These are phyloP conservation scores for Monochamus alternatus DNA, from an alignment of 2,888 invertebrate species.

Conservation along the genomic window DNA sequence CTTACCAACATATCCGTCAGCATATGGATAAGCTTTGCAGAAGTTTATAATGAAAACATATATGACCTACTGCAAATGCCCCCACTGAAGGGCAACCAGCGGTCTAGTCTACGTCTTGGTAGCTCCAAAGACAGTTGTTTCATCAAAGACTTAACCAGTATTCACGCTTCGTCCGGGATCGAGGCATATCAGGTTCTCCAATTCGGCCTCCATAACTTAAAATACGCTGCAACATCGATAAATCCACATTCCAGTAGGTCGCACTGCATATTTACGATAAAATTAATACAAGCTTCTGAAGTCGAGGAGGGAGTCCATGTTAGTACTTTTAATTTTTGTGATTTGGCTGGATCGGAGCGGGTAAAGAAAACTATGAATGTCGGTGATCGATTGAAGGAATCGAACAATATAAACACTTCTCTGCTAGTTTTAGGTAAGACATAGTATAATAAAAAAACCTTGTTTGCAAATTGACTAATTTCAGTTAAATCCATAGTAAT, in stretches of 20 bases:
- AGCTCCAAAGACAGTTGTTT: conserved; percentile 58
- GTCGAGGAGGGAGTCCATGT: conserved; percentile 61
- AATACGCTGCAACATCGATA: conserved; percentile 84
- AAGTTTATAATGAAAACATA: conserved; percentile 92
- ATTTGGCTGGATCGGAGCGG: conserved; percentile 93
- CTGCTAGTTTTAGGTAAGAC: conserved; percentile 80
- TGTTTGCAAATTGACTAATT: too few relatives aligned
- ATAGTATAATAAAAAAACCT: background rate
- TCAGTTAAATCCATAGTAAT: too few relatives aligned
- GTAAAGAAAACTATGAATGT: conserved; percentile 82
- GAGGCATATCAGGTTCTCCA: conserved; percentile 88
- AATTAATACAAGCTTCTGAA: conserved; percentile 77
- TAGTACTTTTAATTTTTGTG: conserved; percentile 84
- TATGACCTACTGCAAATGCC: conserved; percentile 80
- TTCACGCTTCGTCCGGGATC: conserved; percentile 73
- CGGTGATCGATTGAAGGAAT: conserved; percentile 85
- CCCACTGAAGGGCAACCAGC: conserved; percentile 37
- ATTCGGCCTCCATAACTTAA: conserved; percentile 84
- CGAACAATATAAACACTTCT: conserved; percentile 91
- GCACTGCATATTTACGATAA: conserved; percentile 90
- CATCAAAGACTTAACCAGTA: conserved; percentile 73
- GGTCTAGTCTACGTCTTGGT: conserved; percentile 74
- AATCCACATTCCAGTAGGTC: conserved; percentile 90
- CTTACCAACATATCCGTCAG: conserved; percentile 62
- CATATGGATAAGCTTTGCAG: conserved; percentile 90